Base-by-base conservation (phyloP, 2,888 invertebrate genomes). In the Priocnemis perturbator region DNA sequence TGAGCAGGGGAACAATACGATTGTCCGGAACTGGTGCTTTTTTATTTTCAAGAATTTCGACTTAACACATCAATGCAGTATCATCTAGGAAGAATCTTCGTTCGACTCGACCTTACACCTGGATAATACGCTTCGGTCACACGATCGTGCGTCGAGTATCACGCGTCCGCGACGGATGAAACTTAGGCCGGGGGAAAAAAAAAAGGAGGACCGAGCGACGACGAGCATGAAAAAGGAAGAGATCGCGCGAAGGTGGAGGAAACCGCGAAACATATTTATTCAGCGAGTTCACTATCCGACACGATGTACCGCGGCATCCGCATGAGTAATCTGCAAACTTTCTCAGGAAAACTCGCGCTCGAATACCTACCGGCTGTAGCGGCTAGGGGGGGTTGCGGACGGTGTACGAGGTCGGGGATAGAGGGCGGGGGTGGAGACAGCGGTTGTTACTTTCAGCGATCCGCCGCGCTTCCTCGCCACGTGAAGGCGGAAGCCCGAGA, bases 291-390 rank as follows among this genome's bases (percentile, higher is more conserved):
- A 73, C 79, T 78, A 76, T 79, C 76, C 76, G 69, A 70, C 74
- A 73, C 76, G 77, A 76, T 77, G 77, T 79, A 77, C 67, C 64
- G 69, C 76, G 73, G 78, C 73, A 78, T 83, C 68, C 83, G 83
- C 83, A 79, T 85, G 85, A 86, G 84, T 87, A 87, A 86, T 86
- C 85, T 81, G 79, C 75, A 85, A 87, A 86, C 83, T 86, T 86
- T 82, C 69, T 64, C 74, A 47, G 76, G 57, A 69, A 79, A 83
- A 81, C 80, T 79, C 77, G 72, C 68, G 76, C 74, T 74, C 63
- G 73, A 77, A 78, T 74, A 76, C 72, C 67, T 59, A 45, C 58
- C 15, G 50, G 50, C 50, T 50, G 50, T 50, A 50, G 50, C n/a
- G 11, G 11, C 37, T 7, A 26, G 37, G 7, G 37, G 58, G 37